Percentiles rank a stretch among this genome's conserved stretches.
Conservation (phyloP, 2,888 invertebrate species). For the Trypoxylon attenuatum region DNA sequence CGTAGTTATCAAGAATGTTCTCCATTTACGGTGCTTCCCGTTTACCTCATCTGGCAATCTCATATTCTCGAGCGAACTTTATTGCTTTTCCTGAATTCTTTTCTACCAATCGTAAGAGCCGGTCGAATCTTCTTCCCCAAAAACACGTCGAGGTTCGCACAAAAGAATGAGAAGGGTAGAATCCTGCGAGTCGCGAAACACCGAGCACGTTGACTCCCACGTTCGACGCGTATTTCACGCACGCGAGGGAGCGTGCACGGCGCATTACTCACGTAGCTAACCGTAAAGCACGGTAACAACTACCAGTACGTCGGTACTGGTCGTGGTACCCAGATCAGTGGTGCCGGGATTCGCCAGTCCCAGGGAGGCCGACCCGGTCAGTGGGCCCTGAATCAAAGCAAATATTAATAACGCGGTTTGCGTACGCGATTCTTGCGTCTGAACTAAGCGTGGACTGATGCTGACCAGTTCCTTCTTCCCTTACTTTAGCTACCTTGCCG, state of each 20-base stretch:
- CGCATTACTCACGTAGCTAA: conserved; percentile 28
- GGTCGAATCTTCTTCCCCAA: too few relatives aligned
- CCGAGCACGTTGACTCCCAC: conserved; percentile 7
- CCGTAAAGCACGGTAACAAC: conserved; percentile 30
- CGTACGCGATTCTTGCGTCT: conserved; percentile 57
- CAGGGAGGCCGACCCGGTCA: background rate
- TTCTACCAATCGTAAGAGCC: too few relatives aligned
- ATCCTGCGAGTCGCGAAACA: background rate
- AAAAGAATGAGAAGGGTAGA: background rate
- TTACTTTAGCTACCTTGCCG: conserved; percentile 15
- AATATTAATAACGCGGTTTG: conserved; percentile 66
- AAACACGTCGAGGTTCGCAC: background rate
- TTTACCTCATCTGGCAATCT: too few relatives aligned
- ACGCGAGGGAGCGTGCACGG: conserved; percentile 15
- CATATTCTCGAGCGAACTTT: too few relatives aligned
- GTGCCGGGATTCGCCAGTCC: too few relatives aligned
- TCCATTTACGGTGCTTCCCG: too few relatives aligned
- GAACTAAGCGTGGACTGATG: too few relatives aligned
- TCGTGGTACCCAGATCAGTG: background rate
- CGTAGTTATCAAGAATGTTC: too few relatives aligned
- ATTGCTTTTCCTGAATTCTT: too few relatives aligned
- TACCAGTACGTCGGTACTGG: conserved; percentile 13
- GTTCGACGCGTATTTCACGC: conserved; percentile 31
- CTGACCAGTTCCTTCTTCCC: too few relatives aligned
- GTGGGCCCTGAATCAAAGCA: conserved; percentile 15